Evolutionary conservation across 2,888 invertebrate species (phyloP).

Genomic region (Alloplasta piceator): DNA sequence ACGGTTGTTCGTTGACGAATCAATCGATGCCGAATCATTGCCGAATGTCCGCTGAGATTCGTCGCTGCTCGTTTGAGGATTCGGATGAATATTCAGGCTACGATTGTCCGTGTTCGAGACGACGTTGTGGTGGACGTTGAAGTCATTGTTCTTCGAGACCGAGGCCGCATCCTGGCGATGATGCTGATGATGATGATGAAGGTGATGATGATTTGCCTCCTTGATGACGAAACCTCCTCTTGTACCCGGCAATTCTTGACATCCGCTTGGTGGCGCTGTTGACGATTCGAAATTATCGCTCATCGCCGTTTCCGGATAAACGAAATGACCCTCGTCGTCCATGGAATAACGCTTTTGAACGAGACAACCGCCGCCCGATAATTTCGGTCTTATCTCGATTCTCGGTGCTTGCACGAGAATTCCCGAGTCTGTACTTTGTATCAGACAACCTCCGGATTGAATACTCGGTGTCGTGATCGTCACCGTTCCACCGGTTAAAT

Average conservation of each 20-base stretch:
- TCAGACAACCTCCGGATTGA: conserved; percentile 72
- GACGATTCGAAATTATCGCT: conserved; percentile 46
- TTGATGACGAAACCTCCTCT: conserved; percentile 52
- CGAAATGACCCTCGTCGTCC: conserved; percentile 40
- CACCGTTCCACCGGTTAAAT: conserved; percentile 74
- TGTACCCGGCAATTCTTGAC: conserved; percentile 78
- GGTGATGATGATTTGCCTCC: not conserved
- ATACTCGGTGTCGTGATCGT: conserved; percentile 75
- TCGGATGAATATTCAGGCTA: not conserved
- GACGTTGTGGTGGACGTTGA: not conserved
- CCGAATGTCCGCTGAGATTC: not conserved
- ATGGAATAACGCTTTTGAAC: conserved; percentile 70
- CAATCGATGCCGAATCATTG: not conserved
- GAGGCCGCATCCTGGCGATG: not conserved
- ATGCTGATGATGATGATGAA: not conserved
- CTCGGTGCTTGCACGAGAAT: conserved; percentile 71
- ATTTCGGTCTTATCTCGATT: conserved; percentile 75
- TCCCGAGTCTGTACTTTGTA: conserved; percentile 71
- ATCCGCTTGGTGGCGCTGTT: conserved; percentile 75
- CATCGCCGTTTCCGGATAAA: conserved; percentile 31
- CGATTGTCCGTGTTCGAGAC: conserved; percentile 16
- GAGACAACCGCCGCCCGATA: conserved; percentile 72
- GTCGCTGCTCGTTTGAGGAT: not conserved
- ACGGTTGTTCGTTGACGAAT: conserved; percentile 34
- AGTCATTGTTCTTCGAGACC: not conserved